These are phyloP conservation scores for Drosophila gunungcola DNA, from an alignment of 1,140 invertebrate genomes.

Conservation along the genomic window DNA sequence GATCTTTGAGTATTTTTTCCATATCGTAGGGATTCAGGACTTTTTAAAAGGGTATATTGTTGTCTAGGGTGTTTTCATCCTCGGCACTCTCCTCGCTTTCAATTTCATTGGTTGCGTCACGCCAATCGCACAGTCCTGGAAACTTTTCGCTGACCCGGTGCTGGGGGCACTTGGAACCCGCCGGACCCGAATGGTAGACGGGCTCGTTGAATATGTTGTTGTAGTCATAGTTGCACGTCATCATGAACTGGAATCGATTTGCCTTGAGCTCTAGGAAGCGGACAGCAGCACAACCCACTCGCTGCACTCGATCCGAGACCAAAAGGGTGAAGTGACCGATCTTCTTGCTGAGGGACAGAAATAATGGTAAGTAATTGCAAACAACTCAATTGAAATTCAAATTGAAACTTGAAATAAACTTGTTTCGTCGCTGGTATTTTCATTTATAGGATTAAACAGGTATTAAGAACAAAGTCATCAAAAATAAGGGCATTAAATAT, in stretches of 20 bases:
- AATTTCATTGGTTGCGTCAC: conserved; percentile 31
- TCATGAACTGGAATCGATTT: conserved; percentile 58
- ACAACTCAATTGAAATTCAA: no score
- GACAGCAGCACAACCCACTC: conserved; percentile 73
- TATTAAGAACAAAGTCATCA: no score
- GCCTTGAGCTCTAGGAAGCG: conserved; percentile 44
- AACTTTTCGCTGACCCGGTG: conserved; percentile 59
- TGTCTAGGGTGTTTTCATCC: conserved; percentile 52
- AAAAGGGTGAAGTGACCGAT: conserved; percentile 77
- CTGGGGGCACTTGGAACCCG: conserved; percentile 61
- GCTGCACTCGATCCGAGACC: conserved; percentile 69
- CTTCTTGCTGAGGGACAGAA: conserved; percentile 50
- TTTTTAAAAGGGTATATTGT: conserved; percentile 48
- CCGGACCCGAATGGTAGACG: conserved; percentile 59
- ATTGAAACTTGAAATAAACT: no score
- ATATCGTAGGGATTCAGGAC: no score
- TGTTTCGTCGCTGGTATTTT: no score
- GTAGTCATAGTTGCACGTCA: conserved; percentile 81
- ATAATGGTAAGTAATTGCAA: no score
- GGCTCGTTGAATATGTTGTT: conserved; percentile 69
- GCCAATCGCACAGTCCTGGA: conserved; percentile 68
- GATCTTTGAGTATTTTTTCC: conserved; percentile 2
- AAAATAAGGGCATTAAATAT: no score
- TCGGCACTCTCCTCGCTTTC: conserved; percentile 54
- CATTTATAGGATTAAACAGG: no score